Evolutionary conservation across 2,797 vertebrate genomes (phyloP).

Genomic region (Sparidentex hasta): DNA sequence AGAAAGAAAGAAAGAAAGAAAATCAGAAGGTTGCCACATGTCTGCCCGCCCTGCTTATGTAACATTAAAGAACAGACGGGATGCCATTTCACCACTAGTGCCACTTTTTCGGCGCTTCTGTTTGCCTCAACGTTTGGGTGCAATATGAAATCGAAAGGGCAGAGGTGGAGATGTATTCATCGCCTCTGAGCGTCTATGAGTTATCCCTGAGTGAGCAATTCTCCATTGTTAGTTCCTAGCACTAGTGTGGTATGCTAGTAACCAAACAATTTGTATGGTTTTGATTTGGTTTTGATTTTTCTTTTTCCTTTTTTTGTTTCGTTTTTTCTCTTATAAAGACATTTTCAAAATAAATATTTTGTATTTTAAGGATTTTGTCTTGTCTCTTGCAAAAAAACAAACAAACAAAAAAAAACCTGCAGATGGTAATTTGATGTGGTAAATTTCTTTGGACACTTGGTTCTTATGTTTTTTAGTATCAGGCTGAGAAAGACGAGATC

Average conservation of each 20-base stretch:
- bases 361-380: constrained; percentile 84
- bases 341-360: constrained; percentile 88
- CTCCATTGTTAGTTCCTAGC: constrained; percentile 82
- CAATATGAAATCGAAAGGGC: constrained; percentile 59
- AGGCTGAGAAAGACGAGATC: constrained; percentile 11
- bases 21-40: constrained; percentile 67
- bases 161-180: constrained; percentile 58
- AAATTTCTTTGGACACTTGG: constrained; percentile 8
- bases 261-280: constrained; percentile 85
- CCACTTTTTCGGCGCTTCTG: constrained; percentile 73
- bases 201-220: constrained; percentile 68
- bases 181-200: constrained; percentile 66
- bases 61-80: constrained; percentile 62
- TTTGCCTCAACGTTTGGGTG: constrained; percentile 76
- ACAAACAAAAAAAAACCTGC: constrained; percentile 12
- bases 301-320: constrained; percentile 43
- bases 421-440: constrained; percentile 23
- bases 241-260: constrained; percentile 82
- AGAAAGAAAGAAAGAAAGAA: constrained; percentile 10
- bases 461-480: constrained; percentile 9
- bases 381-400: constrained; percentile 67
- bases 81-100: constrained; percentile 79
- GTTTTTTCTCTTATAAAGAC: constrained; percentile 80
- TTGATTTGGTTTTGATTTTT: constrained; percentile 73
- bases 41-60: constrained; percentile 63